Evolutionary conservation across 2,113 vertebrate species (phyloP).

Genomic region (Stictonetta naevosa): DNA sequence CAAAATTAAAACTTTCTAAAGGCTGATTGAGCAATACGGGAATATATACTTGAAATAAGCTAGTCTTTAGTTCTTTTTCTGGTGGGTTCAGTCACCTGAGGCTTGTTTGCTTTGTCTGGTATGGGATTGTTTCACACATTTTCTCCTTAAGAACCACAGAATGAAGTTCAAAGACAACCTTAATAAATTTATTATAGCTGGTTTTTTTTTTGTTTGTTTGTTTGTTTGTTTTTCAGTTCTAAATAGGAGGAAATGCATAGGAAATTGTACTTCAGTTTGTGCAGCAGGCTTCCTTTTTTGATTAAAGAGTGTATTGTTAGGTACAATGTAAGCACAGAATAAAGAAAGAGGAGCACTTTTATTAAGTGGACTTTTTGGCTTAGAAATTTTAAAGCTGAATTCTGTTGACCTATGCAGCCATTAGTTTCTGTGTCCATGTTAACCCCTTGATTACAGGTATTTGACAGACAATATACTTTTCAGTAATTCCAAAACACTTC

Average conservation of each 20-base stretch:
- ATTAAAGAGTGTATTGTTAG: neutral
- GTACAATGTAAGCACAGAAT: neutral
- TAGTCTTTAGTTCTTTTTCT: neutral
- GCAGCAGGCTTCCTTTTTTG: neutral
- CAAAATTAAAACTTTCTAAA: neutral
- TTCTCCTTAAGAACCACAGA: neutral
- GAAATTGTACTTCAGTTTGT: neutral
- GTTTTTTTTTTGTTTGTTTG: neutral
- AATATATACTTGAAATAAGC: neutral
- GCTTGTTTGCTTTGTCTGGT: neutral
- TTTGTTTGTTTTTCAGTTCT: neutral
- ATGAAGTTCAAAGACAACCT: neutral
- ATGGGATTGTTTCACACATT: neutral
- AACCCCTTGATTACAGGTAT: neutral
- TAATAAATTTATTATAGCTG: neutral
- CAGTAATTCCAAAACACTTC: neutral
- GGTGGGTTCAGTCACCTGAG: neutral
- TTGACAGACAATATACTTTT: neutral
- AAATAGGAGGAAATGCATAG: neutral
- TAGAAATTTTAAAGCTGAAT: neutral
- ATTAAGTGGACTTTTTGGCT: neutral
- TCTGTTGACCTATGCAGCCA: neutral
- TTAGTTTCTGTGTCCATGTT: neutral
- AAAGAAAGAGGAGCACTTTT: neutral
- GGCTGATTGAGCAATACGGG: neutral